A percentile compares a stretch with the other conserved stretches of the same genome.
Evolutionary conservation across 2,113 vertebrate genomes (phyloP).

Genomic region (Brachyhypopomus gauderio): DNA sequence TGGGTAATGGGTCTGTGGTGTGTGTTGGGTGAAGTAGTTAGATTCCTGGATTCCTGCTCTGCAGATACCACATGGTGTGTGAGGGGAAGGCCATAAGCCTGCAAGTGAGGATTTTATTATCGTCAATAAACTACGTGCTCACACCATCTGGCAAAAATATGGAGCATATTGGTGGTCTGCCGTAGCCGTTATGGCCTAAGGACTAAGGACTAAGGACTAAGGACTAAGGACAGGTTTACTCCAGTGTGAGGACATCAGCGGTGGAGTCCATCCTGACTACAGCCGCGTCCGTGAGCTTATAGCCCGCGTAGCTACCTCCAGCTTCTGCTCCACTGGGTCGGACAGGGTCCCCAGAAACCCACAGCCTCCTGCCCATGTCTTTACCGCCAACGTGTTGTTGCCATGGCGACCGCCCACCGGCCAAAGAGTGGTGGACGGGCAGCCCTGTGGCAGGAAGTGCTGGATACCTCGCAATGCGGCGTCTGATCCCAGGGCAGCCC

Average conservation of each 20-base stretch:
- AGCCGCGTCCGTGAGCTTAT: not conserved
- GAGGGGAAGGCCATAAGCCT: not conserved
- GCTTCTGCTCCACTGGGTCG: not conserved
- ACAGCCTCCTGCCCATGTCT: not conserved
- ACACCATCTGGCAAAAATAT: conserved; percentile 7
- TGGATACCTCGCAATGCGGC: no score
- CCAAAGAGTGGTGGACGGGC: not conserved
- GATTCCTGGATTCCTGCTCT: not conserved
- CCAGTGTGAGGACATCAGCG: not conserved
- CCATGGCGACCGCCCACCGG: conserved; percentile 42
- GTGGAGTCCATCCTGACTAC: not conserved
- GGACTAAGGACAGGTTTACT: not conserved
- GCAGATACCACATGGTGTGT: not conserved
- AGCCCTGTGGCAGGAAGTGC: no score
- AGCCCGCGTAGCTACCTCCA: no score
- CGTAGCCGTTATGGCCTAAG: not conserved
- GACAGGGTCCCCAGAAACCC: not conserved
- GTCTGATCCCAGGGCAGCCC: no score
- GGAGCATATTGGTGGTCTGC: not conserved
- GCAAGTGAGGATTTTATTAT: not conserved
- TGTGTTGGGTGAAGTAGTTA: not conserved
- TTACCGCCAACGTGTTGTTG: conserved; percentile 40
- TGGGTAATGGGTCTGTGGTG: no score
- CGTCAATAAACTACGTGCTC: not conserved
- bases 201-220: no score